Base-by-base conservation (phyloP, 2,888 invertebrate genomes). In the Yponomeuta malinellus region DNA sequence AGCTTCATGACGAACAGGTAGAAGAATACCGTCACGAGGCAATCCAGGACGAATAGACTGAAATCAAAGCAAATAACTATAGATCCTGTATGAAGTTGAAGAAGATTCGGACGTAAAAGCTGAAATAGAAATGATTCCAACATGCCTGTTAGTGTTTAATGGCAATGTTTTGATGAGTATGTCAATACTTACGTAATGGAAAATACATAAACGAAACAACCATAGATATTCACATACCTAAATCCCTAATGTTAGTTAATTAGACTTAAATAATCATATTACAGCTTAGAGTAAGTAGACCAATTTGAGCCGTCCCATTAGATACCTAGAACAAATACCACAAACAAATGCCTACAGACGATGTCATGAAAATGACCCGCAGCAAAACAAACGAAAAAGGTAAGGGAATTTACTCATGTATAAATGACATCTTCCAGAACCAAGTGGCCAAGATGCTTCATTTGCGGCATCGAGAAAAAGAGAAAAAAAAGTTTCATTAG, bases 11-110 rank as follows among this genome's bases (percentile, higher is more conserved):
- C 72, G 23, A 92, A 76, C 15, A 91, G 78, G 76, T 93, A 94
- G 79, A 93, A 91, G 73, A 92, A 84, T 23, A 92, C 74, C 0
- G 92, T 84, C 1, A 91, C 89, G 23, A 93, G 71, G 52, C 87
- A 85, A 78, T 94, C 94, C 72, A 94, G 66, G 1, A 93, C 78
- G 81, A 88, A 94, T 37, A 94, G 79, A 73, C 94, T 94, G 89
- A 70, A 93, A 90, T 43, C 1, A 43, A 73, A 76, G 73, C 74
- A 67, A 73, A 70, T 12, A 59, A 15, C 43, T 43, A 59, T 59
- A 59, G 15, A 59, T 59, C 52, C 52, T 15, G 12, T 59, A 12
- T 8, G 8, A 43, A 5, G 43, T 71, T 72, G 63, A 69, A 72
- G n/a, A 67, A 31, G 15, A 48, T 68, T 68, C 12, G 2, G 68